Percentiles rank a stretch among this genome's conserved stretches.
These are phyloP conservation scores for Anastatus disparis DNA, from an alignment of 1,140 invertebrate species.

Conservation along the genomic window DNA sequence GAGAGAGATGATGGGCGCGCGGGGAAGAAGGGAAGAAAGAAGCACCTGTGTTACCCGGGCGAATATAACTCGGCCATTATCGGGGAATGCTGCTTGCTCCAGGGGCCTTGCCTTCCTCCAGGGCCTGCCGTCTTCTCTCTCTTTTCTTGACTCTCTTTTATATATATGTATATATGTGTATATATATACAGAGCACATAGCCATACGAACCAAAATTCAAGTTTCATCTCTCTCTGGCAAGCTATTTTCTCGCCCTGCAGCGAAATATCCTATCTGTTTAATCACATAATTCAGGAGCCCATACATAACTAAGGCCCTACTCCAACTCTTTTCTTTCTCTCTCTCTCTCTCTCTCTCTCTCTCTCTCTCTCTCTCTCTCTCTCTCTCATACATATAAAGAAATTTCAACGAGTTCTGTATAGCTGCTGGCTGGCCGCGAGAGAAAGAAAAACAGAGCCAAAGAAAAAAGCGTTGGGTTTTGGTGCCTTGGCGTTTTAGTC, in stretches of 20 bases:
- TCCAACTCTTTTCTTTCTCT: slow-evolving; percentile 20
- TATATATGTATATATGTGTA: too few relatives aligned
- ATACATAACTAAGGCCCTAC: slow-evolving; percentile 42
- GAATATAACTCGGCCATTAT: slow-evolving; percentile 63
- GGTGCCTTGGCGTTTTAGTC: slow-evolving; percentile 48
- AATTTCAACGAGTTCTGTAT: slow-evolving; percentile 21
- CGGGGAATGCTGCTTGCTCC: slow-evolving; percentile 60
- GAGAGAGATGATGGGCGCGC: slow-evolving; percentile 18
- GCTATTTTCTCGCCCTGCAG: slow-evolving; percentile 21
- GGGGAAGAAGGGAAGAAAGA: slow-evolving; percentile 17
- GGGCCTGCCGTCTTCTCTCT: slow-evolving; percentile 17
- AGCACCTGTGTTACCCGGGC: slow-evolving; percentile 65
- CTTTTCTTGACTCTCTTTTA: slow-evolving; percentile 35
- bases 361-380: too few relatives aligned
- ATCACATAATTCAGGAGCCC: slow-evolving; percentile 45
- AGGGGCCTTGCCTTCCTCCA: slow-evolving; percentile 14
- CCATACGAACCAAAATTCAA: too few relatives aligned
- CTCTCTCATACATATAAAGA: not conserved
- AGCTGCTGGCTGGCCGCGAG: not conserved
- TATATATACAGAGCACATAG: too few relatives aligned
- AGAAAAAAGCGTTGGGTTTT: slow-evolving; percentile 48
- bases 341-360: slow-evolving; percentile 22
- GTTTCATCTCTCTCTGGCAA: slow-evolving; percentile 23
- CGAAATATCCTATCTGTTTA: slow-evolving; percentile 32
- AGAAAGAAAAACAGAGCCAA: slow-evolving; percentile 28